Conservation (phyloP, 2,797 vertebrate species). For the Crocidura indochinensis region DNA sequence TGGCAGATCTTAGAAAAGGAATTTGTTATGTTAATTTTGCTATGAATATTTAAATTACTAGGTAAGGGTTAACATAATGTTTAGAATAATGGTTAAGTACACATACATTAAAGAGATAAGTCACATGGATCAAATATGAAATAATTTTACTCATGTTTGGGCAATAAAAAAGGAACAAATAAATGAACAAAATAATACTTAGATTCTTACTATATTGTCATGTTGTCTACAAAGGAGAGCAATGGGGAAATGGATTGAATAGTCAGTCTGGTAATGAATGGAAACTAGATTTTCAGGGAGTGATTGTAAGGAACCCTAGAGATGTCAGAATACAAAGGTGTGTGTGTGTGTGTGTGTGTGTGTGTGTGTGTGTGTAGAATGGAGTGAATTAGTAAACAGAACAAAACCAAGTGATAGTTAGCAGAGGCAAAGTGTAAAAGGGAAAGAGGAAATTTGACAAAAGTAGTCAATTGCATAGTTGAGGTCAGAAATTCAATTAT, state of each 20-base stretch:
- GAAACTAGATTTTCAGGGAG: background rate
- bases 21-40: conserved; percentile 21
- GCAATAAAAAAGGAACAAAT: background rate
- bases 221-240: background rate
- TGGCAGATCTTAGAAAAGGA: background rate
- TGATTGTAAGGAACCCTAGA: background rate
- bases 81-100: background rate
- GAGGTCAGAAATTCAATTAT: background rate
- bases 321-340: background rate
- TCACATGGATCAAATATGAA: background rate
- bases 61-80: background rate
- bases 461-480: background rate
- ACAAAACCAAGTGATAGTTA: background rate
- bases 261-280: background rate
- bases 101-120: background rate
- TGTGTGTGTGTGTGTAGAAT: no score
- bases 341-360: no score
- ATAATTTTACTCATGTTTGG: background rate
- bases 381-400: background rate
- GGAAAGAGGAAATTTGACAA: background rate
- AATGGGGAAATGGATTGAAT: background rate
- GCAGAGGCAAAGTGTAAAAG: background rate
- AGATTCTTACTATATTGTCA: background rate
- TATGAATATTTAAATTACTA: conserved; percentile 45
- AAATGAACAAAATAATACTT: background rate